Evolutionary conservation across 1,140 invertebrate genomes (phyloP), one percentile per base, ranked within the genome.

Genomic region (Drosophila bipectinata): DNA sequence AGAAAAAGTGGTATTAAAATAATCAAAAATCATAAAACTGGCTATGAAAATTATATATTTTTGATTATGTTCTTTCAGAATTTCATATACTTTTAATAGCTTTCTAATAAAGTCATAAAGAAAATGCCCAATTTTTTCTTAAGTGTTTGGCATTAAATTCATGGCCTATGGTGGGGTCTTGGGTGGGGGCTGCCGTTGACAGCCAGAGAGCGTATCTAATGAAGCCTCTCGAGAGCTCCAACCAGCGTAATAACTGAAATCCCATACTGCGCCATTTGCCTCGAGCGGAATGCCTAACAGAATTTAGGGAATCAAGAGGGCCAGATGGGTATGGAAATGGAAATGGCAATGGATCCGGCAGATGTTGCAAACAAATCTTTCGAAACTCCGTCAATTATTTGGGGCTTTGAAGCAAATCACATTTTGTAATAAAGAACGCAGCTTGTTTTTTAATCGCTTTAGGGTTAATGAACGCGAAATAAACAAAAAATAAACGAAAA

Each of bases 161-260:
- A 52, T 21, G 28, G 34, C 45, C 18, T 24, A 26, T 15, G 9
- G 55, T 41, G 18, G 18, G n/a, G 24, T 37, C n/a, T 14, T 26
- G 10, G 63, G 59, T 67, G 34, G 64, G 66, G 64, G 60, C 48
- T 64, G 55, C 62, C 51, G 62, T 60, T 73, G 72, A 66, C 72
- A 76, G 49, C 44, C 72, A 28, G n/a, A 44, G 30, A 76, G 62
- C 62, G 72, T 56, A 54, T 71, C 73, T 61, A 77, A 77, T 77
- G 63, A 77, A 77, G 56, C 47, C 74, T 69, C 74, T 54, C 21
- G 73, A 77, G 72, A 60, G 56, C 47, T 56, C 28, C 28, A 30
- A 45, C 28, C 61, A 26, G 37, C 34, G 21, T 52, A 66, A 56
- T 57, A 66, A 41, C 71, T 74, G 61, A 66, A 56, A 74, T 74